phyloP scores from a whole-genome alignment of 2,888 invertebrate genomes.

The Brachyptera risi region DNA sequence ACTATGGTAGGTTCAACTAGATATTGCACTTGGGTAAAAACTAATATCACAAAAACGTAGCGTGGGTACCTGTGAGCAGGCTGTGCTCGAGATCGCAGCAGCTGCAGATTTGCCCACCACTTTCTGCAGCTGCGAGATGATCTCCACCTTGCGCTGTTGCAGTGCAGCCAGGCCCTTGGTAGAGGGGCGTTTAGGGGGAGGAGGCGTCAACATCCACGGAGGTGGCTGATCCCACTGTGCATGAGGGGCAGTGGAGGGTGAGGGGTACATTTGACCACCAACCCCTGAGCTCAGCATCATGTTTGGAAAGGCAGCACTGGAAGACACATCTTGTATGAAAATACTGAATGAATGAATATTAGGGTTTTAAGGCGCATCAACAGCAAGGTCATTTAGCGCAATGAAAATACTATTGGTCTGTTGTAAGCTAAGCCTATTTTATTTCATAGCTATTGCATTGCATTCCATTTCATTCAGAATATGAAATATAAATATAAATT shows the following conservation, averaged over 20 bases:
- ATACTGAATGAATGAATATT: too few relatives aligned
- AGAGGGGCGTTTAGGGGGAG: conserved; percentile 37
- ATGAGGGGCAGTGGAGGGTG: neutral
- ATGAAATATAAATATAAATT: too few relatives aligned
- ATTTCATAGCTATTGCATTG: too few relatives aligned
- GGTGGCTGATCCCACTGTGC: conserved; percentile 11
- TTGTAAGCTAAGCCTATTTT: too few relatives aligned
- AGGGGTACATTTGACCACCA: conserved; percentile 31
- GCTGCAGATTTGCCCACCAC: conserved; percentile 49
- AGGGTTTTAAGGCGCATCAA: too few relatives aligned
- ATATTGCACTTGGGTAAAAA: too few relatives aligned
- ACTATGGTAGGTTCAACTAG: too few relatives aligned
- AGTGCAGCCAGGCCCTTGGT: conserved; percentile 55
- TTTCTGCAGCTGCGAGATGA: conserved; percentile 57
- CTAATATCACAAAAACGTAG: too few relatives aligned
- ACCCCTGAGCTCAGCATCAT: conserved; percentile 38
- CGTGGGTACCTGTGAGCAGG: conserved; percentile 29
- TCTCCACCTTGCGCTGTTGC: conserved; percentile 58
- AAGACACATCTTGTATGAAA: too few relatives aligned
- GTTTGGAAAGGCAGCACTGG: conserved; percentile 39
- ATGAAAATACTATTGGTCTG: too few relatives aligned
- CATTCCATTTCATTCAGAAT: too few relatives aligned
- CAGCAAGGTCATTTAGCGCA: too few relatives aligned
- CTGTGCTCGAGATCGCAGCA: conserved; percentile 34
- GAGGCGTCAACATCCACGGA: conserved; percentile 14